These are phyloP conservation scores for Leptocoma aspasia DNA, from an alignment of 2,113 vertebrate species.

Conservation along the genomic window DNA sequence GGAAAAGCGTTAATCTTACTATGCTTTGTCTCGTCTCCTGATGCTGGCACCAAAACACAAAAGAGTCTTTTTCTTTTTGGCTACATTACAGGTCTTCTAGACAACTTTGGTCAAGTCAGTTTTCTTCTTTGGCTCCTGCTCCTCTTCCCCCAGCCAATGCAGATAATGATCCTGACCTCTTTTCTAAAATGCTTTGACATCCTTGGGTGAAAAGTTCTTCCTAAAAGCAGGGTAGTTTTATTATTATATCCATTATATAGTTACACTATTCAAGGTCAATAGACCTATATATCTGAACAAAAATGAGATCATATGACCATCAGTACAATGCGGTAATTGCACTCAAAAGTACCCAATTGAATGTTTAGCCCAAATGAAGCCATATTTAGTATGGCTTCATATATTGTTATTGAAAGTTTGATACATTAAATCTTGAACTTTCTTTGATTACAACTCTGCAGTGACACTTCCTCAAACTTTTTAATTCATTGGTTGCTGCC, in stretches of 20 bases:
- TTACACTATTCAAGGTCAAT: conserved; percentile 33
- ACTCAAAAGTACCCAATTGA: conserved; percentile 3
- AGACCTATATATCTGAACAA: conserved; percentile 4
- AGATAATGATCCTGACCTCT: conserved; percentile 59
- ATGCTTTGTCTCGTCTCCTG: neutral
- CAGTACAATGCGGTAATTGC: neutral
- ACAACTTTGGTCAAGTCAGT: conserved; percentile 33
- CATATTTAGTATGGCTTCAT: conserved; percentile 27
- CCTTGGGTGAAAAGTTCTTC: conserved; percentile 57
- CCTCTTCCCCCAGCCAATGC: neutral
- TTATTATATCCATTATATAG: conserved; percentile 52
- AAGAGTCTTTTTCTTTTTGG: neutral
- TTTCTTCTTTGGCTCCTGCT: conserved; percentile 22
- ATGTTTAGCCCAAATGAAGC: conserved; percentile 57
- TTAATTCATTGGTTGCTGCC: conserved; percentile 39
- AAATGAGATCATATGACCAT: conserved; percentile 37
- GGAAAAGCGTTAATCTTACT: neutral
- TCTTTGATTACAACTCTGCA: conserved; percentile 43
- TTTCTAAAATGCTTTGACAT: conserved; percentile 47
- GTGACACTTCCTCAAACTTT: conserved; percentile 41
- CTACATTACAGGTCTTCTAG: neutral
- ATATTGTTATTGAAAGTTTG: conserved; percentile 2
- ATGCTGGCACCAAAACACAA: neutral
- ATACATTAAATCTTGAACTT: conserved; percentile 9
- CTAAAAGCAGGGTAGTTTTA: conserved; percentile 12